A percentile compares a stretch with the other conserved stretches of the same genome.
Conservation (phyloP, 2,113 vertebrate species). For the Papio anubis region DNA sequence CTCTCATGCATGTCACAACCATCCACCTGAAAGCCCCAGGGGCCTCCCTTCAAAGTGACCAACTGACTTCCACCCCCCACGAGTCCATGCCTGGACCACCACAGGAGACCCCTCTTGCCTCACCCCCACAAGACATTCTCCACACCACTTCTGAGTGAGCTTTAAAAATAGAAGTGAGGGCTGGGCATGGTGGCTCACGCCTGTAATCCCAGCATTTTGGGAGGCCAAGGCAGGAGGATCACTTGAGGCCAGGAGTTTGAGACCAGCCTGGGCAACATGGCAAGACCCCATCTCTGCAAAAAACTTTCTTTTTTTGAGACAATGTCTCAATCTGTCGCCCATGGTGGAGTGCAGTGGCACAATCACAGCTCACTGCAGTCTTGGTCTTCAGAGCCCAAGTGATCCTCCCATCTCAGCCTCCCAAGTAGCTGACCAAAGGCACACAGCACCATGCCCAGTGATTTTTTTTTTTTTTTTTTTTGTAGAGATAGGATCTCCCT, state of each 20-base stretch:
- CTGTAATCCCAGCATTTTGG: not conserved
- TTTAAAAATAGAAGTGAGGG: not conserved
- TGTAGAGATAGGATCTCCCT: too few species aligned
- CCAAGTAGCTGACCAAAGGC: too few species aligned
- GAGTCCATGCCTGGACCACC: not conserved
- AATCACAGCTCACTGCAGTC: too few species aligned
- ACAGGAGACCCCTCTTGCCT: not conserved
- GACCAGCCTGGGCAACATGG: not conserved
- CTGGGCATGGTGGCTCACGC: fast-evolving
- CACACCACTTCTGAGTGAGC: not conserved
- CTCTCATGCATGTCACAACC: not conserved
- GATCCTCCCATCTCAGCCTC: too few species aligned
- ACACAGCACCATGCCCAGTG: too few species aligned
- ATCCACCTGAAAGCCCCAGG: not conserved
- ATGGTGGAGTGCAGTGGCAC: too few species aligned
- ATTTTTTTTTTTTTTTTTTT: too few species aligned
- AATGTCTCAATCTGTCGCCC: too few species aligned
- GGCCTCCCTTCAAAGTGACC: not conserved
- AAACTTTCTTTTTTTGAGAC: too few species aligned
- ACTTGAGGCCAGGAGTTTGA: not conserved
- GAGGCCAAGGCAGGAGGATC: not conserved
- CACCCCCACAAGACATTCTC: not conserved
- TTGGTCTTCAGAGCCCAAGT: too few species aligned
- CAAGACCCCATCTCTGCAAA: not conserved
- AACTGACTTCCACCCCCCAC: not conserved